These are phyloP conservation scores for Nycteola revayana DNA, from an alignment of 2,888 invertebrate species.

Conservation along the genomic window DNA sequence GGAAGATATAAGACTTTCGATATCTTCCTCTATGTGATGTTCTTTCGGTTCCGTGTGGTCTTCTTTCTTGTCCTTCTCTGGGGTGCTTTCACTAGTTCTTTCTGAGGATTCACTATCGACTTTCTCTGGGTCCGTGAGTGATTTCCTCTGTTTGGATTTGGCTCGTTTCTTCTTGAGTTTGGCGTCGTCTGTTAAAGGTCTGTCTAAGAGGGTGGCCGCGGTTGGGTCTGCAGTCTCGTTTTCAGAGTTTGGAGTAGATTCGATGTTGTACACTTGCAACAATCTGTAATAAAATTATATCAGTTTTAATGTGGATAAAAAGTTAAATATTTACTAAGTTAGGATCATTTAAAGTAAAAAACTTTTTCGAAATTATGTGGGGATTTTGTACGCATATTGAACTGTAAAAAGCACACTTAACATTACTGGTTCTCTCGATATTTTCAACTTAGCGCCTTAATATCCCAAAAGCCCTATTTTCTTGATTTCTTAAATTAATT, in stretches of 20 bases:
- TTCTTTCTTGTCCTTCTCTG: conserved; percentile 56
- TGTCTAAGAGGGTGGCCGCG: too few species aligned
- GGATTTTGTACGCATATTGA: too few species aligned
- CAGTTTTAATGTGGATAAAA: too few species aligned
- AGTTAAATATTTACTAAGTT: too few species aligned
- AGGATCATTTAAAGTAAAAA: too few species aligned
- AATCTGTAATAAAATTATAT: conserved; percentile 83
- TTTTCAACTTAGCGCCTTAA: too few species aligned
- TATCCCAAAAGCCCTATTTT: too few species aligned
- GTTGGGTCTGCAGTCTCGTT: conserved; percentile 64
- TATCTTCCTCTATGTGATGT: conserved; percentile 65
- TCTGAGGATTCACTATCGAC: conserved; percentile 59
- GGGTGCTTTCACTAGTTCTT: conserved; percentile 58
- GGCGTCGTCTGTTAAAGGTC: conserved; percentile 42
- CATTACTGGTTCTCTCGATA: too few species aligned
- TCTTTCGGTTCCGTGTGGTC: conserved; percentile 33
- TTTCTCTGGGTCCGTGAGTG: conserved; percentile 59
- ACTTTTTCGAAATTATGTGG: too few species aligned
- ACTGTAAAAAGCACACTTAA: too few species aligned
- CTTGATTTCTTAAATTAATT: too few species aligned
- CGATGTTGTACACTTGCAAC: conserved; percentile 88
- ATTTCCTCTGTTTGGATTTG: conserved; percentile 67
- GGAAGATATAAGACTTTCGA: conserved; percentile 75
- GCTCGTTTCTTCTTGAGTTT: conserved; percentile 67
- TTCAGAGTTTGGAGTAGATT: conserved; percentile 82